Conservation (phyloP, 2,888 invertebrate species). For the Aphidoletes aphidimyza region DNA sequence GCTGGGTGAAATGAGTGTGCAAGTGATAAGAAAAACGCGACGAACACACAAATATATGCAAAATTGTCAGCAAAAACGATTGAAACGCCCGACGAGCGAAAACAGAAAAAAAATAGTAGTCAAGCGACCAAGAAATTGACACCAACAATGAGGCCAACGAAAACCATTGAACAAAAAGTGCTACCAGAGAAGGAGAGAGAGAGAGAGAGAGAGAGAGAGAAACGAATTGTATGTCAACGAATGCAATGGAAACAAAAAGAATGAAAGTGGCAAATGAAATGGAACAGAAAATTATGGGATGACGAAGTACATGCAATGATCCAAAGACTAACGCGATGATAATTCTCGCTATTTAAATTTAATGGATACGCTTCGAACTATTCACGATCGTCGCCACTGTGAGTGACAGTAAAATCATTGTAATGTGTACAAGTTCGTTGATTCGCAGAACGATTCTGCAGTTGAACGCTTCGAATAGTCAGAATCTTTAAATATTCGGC, state of each 20-base stretch:
- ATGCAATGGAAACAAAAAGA: not conserved
- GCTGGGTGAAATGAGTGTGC: conserved; percentile 28
- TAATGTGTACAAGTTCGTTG: not conserved
- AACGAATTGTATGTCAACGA: too few species aligned
- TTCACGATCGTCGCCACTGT: not conserved
- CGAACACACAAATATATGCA: conserved; percentile 7
- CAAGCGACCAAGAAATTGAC: conserved; percentile 1
- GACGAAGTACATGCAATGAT: not conserved
- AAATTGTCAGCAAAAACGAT: not conserved
- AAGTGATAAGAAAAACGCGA: conserved; percentile 18
- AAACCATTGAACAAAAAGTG: not conserved
- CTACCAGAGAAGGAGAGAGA: not conserved
- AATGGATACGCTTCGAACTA: not conserved
- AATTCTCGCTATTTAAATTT: conserved; percentile 34
- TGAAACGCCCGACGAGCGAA: not conserved
- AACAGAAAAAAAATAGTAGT: not conserved
- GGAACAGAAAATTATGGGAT: too few species aligned
- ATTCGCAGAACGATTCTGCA: too few species aligned
- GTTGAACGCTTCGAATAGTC: too few species aligned
- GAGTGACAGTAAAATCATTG: conserved; percentile 14
- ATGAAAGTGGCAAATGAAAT: not conserved
- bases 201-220: not conserved
- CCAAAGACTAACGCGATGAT: not conserved
- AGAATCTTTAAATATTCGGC: too few species aligned
- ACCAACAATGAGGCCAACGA: not conserved